These are phyloP conservation scores for Acronicta alni DNA, from an alignment of 2,888 invertebrate species.

Conservation along the genomic window DNA sequence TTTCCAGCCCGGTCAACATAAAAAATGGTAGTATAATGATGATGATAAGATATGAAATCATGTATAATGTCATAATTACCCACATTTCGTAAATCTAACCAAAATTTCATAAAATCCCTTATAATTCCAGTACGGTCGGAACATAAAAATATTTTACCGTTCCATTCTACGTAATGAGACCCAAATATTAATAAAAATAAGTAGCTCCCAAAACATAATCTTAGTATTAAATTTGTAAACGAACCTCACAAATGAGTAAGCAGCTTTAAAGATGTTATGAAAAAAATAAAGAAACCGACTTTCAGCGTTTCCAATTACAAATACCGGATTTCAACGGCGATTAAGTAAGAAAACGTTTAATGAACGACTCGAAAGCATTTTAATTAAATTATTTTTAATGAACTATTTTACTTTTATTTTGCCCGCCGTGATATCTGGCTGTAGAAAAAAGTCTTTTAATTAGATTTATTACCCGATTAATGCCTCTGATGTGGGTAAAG, in stretches of 20 bases:
- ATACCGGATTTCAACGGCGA: slow-evolving; percentile 40
- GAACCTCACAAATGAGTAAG: slow-evolving; percentile 46
- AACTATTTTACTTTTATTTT: slow-evolving; percentile 29
- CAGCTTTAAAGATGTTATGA: slow-evolving; percentile 40
- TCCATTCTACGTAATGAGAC: slow-evolving; percentile 30
- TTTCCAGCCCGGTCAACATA: too few species aligned
- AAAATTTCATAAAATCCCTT: slow-evolving; percentile 6
- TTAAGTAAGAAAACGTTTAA: slow-evolving; percentile 42
- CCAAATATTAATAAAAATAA: slow-evolving; percentile 45
- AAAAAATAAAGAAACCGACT: slow-evolving; percentile 34
- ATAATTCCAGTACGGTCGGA: background rate
- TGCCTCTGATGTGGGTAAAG: too few species aligned
- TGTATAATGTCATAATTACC: background rate
- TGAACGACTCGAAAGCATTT: slow-evolving; percentile 41
- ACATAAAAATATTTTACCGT: slow-evolving; percentile 13
- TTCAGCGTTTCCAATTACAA: slow-evolving; percentile 52
- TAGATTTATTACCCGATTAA: too few species aligned
- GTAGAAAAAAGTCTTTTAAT: too few species aligned
- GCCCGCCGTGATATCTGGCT: background rate
- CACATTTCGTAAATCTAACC: background rate
- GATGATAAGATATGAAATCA: too few species aligned
- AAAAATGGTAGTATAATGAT: too few species aligned
- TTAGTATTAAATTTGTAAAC: slow-evolving; percentile 40
- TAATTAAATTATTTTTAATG: slow-evolving; percentile 47
- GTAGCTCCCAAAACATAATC: slow-evolving; percentile 45